Conservation (phyloP, 1,140 invertebrate genomes). For the Leptinotarsa undecemlineata region DNA sequence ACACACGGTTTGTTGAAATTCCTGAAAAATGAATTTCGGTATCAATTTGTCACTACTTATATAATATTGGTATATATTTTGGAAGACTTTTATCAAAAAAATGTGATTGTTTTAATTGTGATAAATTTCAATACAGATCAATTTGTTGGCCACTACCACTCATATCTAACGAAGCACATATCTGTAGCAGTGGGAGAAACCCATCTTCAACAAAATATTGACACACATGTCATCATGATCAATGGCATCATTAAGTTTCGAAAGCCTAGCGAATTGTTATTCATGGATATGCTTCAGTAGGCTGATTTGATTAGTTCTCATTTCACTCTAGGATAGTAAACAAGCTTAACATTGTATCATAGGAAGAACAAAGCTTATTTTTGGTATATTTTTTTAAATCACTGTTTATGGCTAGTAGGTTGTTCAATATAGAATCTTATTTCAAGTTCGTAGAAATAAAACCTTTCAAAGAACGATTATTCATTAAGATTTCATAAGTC, state of each 20-base stretch:
- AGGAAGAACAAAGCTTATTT: background rate
- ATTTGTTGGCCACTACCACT: slow-evolving; percentile 48
- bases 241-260: slow-evolving; percentile 18
- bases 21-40: no score
- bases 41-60: background rate
- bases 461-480: background rate
- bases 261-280: slow-evolving; percentile 25
- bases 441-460: background rate
- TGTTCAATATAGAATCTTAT: background rate
- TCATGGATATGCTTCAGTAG: slow-evolving; percentile 1
- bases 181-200: slow-evolving; percentile 36
- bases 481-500: background rate
- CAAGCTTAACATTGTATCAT: background rate
- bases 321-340: background rate
- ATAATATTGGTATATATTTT: background rate
- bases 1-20: background rate
- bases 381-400: background rate
- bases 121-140: slow-evolving; percentile 51
- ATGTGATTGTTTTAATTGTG: slow-evolving; percentile 10
- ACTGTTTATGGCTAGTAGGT: background rate
- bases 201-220: slow-evolving; percentile 25
- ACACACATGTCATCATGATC: slow-evolving; percentile 20
- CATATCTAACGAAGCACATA: slow-evolving; percentile 43
- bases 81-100: background rate
- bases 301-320: slow-evolving; percentile 15